Evolutionary conservation across 2,888 invertebrate species (phyloP).

Genomic region (Cremastobaeus sp.): DNA sequence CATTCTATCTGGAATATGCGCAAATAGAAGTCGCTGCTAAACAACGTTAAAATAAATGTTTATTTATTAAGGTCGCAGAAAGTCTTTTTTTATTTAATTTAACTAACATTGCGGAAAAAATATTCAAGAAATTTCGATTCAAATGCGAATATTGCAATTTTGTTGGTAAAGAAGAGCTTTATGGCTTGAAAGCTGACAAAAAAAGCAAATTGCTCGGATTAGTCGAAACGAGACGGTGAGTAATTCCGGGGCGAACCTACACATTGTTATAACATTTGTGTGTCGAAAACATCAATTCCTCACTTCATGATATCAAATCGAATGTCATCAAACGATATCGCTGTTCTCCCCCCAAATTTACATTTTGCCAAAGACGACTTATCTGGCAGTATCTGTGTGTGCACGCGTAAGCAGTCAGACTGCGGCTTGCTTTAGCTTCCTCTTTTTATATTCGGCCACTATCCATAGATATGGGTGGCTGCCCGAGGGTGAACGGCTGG

Average conservation of each 20-base stretch:
- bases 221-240: constrained; percentile 5
- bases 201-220: constrained; percentile 11
- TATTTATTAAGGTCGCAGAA: neutral
- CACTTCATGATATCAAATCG: constrained; percentile 53
- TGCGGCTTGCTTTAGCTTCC: constrained; percentile 57
- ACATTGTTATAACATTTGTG: constrained; percentile 18
- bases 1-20: constrained; percentile 16
- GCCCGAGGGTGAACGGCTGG: constrained; percentile 61
- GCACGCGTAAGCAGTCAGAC: constrained; percentile 57
- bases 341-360: constrained; percentile 52
- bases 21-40: constrained; percentile 24
- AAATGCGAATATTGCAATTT: no score
- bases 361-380: constrained; percentile 56
- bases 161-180: no score
- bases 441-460: constrained; percentile 73
- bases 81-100: no score
- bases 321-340: constrained; percentile 57
- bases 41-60: constrained; percentile 11
- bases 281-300: constrained; percentile 33
- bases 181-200: no score
- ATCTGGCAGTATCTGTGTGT: constrained; percentile 45
- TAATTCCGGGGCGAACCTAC: constrained; percentile 1
- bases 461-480: constrained; percentile 64
- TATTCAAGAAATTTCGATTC: no score
- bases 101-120: no score